Base-by-base conservation (phyloP, 2,113 vertebrate genomes). In the Taurulus bubalis region DNA sequence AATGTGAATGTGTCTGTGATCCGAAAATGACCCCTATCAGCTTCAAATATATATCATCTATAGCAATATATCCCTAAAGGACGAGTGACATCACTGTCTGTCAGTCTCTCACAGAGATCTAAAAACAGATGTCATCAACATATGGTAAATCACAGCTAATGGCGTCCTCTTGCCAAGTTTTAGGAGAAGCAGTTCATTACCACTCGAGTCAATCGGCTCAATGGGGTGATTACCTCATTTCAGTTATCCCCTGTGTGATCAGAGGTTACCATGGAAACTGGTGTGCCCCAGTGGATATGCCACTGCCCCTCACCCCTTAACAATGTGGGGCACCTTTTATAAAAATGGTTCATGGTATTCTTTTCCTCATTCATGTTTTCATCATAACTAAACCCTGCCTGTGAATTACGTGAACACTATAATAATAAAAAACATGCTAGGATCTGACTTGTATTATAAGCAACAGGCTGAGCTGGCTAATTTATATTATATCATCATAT, bases 251-350 rank as follows among this genome's bases (percentile, higher is more conserved):
- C 75, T 84, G 86, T 87, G 79, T 90, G 87, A 93, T 93, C 86
- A 84, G 74, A 84, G 51, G 94, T 95, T 92, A 87, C 95, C 92
- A 95, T 95, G 92, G 94, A 92, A 95, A 95, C 95, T 78, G 83
- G 66, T 63, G 82, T 87, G 80, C 86, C 90, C 91, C 87, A 79
- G 70, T 82, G 77, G 79, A 83, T 77, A 60, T 82, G 55, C 69
- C 59, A 24, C 84, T 90, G 79, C 49, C 79, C 62, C 47, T 24
- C 60, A 55, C 53, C 59, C 77, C 73, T 28, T n/a, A n/a, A 36
- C 45, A 64, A 36, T 64, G 28, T 59, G 20, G 56, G 34, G 28
- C 82, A 32, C 67, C 45, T 84, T 34, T 65, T 9, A 73, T 75
- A 15, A 24, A 49, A 60, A 75, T 71, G 45, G 45, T 85, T 26